A percentile compares a stretch with the other conserved stretches of the same genome.
Conservation (phyloP, 2,888 invertebrate species). For the Agrochola lychnidis region DNA sequence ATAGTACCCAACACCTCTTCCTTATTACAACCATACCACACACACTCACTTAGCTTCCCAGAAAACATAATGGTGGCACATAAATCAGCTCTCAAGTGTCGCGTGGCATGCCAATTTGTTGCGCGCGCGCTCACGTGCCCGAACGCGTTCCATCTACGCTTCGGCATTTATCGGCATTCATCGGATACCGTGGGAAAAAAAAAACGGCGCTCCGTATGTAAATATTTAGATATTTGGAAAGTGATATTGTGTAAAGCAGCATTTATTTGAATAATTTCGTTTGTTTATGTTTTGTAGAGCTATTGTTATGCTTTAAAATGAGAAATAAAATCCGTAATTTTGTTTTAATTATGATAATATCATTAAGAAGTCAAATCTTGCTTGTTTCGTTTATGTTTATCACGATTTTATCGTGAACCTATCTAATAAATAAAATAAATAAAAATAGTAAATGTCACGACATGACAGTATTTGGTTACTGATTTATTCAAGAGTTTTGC, state of each 20-base stretch:
- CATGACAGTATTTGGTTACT: not conserved
- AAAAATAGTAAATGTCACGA: not conserved
- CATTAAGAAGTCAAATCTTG: not conserved
- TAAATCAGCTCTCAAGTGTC: slow-evolving; percentile 63
- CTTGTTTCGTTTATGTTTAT: not conserved
- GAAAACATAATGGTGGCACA: slow-evolving; percentile 50
- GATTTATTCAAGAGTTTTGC: slow-evolving; percentile 7
- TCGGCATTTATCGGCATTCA: slow-evolving; percentile 56
- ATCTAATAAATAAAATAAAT: not conserved
- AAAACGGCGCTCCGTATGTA: slow-evolving; percentile 42
- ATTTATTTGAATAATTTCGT: slow-evolving; percentile 7
- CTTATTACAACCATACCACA: slow-evolving; percentile 25
- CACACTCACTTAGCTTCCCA: slow-evolving; percentile 40
- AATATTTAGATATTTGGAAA: slow-evolving; percentile 58
- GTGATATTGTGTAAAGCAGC: slow-evolving; percentile 29
- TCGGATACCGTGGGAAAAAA: slow-evolving; percentile 61
- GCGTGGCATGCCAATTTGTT: slow-evolving; percentile 71
- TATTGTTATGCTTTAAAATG: not conserved
- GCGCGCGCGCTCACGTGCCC: slow-evolving; percentile 63
- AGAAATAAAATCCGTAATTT: no score
- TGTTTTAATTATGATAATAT: not conserved
- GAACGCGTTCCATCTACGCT: slow-evolving; percentile 59
- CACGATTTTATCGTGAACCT: not conserved
- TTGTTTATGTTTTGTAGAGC: not conserved
- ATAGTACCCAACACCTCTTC: not conserved